These are phyloP conservation scores for Macrobrachium nipponense DNA, from an alignment of 1,140 invertebrate genomes.

Conservation along the genomic window DNA sequence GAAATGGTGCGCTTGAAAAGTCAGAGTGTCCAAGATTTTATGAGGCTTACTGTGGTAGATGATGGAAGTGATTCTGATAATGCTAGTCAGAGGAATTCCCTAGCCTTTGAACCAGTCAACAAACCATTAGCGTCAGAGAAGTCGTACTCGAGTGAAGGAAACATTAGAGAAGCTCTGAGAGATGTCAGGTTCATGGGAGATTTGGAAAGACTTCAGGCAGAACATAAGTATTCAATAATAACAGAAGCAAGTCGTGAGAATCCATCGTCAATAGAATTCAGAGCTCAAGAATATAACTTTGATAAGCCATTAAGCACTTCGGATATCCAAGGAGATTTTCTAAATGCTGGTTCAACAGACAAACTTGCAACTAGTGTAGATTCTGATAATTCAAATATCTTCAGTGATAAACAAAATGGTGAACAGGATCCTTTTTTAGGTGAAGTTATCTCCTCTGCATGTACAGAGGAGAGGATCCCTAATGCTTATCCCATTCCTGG, in stretches of 20 bases:
- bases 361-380: slow-evolving; percentile 31
- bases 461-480: slow-evolving; percentile 36
- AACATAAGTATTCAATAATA: slow-evolving; percentile 59
- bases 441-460: slow-evolving; percentile 51
- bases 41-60: slow-evolving; percentile 77
- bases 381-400: slow-evolving; percentile 41
- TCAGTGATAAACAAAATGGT: slow-evolving; percentile 22
- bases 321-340: not conserved
- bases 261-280: slow-evolving; percentile 55
- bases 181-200: slow-evolving; percentile 56
- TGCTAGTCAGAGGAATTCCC: slow-evolving; percentile 53
- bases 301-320: slow-evolving; percentile 3
- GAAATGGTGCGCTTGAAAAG: slow-evolving; percentile 80
- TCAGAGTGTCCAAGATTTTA: slow-evolving; percentile 79
- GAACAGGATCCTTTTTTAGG: slow-evolving; percentile 61
- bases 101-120: slow-evolving; percentile 41
- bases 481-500: not conserved
- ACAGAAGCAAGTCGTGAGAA: slow-evolving; percentile 55
- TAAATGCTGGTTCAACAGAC: slow-evolving; percentile 35
- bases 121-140: slow-evolving; percentile 36
- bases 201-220: slow-evolving; percentile 55
- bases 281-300: slow-evolving; percentile 26
- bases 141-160: slow-evolving; percentile 51
- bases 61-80: slow-evolving; percentile 57
- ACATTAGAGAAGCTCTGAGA: slow-evolving; percentile 54